Evolutionary conservation across 1,140 invertebrate genomes (phyloP).

Genomic region (Megathymus violae): DNA sequence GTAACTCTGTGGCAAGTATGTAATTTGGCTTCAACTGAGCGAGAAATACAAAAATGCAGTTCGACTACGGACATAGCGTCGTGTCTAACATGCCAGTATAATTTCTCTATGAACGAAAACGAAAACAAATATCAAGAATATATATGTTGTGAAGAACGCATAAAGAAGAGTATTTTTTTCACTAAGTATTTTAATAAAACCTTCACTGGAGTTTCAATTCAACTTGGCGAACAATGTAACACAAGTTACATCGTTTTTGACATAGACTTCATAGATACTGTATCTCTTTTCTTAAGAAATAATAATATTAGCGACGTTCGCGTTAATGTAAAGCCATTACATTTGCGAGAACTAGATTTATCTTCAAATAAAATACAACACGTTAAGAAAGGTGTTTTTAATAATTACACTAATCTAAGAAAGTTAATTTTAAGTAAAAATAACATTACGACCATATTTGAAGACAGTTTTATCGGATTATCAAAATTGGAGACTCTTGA

Average conservation of each 20-base stretch:
- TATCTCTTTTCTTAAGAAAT: conserved; percentile 66
- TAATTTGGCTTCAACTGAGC: conserved; percentile 57
- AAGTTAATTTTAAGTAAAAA: conserved; percentile 77
- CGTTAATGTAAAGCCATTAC: conserved; percentile 57
- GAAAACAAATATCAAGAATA: conserved; percentile 47
- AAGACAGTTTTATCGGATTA: conserved; percentile 80
- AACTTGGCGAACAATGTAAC: conserved; percentile 60
- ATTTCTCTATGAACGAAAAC: conserved; percentile 64
- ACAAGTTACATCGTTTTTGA: conserved; percentile 58
- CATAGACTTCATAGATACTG: conserved; percentile 60
- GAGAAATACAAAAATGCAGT: conserved; percentile 54
- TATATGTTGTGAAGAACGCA: conserved; percentile 57
- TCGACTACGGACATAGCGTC: conserved; percentile 37
- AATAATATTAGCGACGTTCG: conserved; percentile 67
- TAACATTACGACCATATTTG: conserved; percentile 64
- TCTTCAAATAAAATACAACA: conserved; percentile 74
- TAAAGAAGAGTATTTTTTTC: conserved; percentile 40
- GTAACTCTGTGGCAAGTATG: conserved; percentile 60
- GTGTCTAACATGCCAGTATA: conserved; percentile 65
- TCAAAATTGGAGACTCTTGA: conserved; percentile 84
- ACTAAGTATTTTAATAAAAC: conserved; percentile 61
- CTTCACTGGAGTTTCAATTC: conserved; percentile 53
- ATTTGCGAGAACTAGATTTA: conserved; percentile 73
- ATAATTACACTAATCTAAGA: conserved; percentile 67
- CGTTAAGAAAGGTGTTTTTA: conserved; percentile 68